Conservation (phyloP, 2,113 vertebrate genomes). For the Colius striatus region DNA sequence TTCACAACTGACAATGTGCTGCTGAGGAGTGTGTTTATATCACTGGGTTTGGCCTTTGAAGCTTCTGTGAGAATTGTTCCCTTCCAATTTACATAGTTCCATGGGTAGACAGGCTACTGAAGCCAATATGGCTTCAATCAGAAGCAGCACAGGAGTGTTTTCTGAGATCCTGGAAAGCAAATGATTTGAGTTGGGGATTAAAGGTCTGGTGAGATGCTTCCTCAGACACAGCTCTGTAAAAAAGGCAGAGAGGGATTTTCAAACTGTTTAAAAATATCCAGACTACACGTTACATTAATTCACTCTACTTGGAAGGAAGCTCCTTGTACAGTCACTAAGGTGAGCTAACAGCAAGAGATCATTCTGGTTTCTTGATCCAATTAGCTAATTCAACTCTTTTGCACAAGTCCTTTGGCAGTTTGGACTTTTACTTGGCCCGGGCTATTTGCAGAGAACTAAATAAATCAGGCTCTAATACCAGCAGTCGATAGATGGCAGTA, state of each 20-base stretch:
- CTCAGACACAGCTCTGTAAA: neutral
- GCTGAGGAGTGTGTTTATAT: neutral
- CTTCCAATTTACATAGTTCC: neutral
- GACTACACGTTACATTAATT: too few relatives aligned
- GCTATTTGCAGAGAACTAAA: neutral
- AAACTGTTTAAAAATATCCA: neutral
- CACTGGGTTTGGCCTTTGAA: neutral
- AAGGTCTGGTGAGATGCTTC: neutral
- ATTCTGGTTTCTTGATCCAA: neutral
- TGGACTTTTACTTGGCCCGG: neutral
- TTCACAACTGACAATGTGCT: neutral
- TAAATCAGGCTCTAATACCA: neutral
- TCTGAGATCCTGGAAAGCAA: neutral
- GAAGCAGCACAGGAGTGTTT: neutral
- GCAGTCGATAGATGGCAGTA: constrained; percentile 57
- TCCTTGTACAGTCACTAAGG: neutral
- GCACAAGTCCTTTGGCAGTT: neutral
- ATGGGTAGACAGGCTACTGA: neutral
- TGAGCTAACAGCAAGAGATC: neutral
- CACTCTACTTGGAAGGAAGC: neutral
- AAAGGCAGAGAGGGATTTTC: neutral
- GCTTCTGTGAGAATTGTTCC: neutral
- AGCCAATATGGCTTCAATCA: neutral
- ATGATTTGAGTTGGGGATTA: neutral
- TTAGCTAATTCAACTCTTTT: neutral